Evolutionary conservation across 2,113 vertebrate species (phyloP).

Genomic region (Poeciliopsis retropinna): DNA sequence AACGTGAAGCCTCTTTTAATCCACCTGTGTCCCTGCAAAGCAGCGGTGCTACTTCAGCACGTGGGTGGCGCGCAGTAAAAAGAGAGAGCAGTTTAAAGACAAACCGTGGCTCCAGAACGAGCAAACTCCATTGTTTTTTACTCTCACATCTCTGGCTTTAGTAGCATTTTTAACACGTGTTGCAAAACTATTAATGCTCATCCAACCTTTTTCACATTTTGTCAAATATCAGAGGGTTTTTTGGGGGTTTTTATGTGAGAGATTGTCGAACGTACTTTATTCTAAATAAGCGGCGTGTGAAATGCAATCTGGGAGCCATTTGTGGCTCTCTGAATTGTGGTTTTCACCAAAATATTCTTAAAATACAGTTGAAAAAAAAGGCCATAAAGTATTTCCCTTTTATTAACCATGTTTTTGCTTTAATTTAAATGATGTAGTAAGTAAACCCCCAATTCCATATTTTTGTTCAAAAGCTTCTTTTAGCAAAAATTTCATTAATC

Average conservation of each 20-base stretch:
- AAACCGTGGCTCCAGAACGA: conserved; percentile 24
- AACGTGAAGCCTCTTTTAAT: conserved; percentile 51
- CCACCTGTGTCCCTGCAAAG: conserved; percentile 53
- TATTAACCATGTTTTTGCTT: too few species aligned
- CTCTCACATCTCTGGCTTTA: neutral
- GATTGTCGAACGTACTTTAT: too few species aligned
- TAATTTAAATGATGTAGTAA: too few species aligned
- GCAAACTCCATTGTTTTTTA: neutral
- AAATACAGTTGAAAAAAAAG: too few species aligned
- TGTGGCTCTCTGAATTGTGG: too few species aligned
- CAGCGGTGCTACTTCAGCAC: conserved; percentile 49
- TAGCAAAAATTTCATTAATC: too few species aligned
- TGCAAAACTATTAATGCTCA: neutral
- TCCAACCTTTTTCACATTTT: neutral
- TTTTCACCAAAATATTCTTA: too few species aligned
- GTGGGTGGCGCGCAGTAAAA: conserved; percentile 65
- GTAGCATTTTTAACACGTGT: neutral
- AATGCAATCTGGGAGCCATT: too few species aligned
- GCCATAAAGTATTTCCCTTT: too few species aligned
- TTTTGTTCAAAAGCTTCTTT: too few species aligned
- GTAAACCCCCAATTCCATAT: too few species aligned
- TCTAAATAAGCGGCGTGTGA: neutral
- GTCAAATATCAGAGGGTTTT: neutral
- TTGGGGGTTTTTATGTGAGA: neutral
- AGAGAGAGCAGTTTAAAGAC: conserved; percentile 25